Evolutionary conservation across 30 jellyfish, hydroid and myxozoan genomes (phyloP).

Genomic region (Aurelia coerulea): DNA sequence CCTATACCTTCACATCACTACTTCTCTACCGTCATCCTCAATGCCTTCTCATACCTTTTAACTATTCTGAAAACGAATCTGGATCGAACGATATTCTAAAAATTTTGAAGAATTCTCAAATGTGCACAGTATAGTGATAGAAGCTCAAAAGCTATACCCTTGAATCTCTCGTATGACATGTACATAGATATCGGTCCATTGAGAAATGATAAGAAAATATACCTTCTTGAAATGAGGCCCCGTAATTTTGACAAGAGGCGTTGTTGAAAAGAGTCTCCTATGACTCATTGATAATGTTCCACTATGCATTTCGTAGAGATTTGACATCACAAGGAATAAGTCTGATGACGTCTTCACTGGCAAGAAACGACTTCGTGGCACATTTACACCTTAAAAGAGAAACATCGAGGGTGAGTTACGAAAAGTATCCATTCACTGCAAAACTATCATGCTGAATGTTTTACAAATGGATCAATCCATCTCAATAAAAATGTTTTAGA

Average conservation of each 20-base stretch:
- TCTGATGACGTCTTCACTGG: conserved; percentile 97
- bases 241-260: conserved; percentile 91
- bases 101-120: too few relatives aligned
- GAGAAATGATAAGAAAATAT: background rate
- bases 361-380: conserved; percentile 98
- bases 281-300: conserved; percentile 92
- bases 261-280: conserved; percentile 76
- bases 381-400: conserved; percentile 81
- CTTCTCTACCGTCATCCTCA: too few relatives aligned
- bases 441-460: background rate
- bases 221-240: conserved; percentile 92
- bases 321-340: conserved; percentile 88
- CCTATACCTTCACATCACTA: too few relatives aligned
- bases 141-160: too few relatives aligned
- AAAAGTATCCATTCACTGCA: background rate
- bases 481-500: too few relatives aligned
- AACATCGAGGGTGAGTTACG: background rate
- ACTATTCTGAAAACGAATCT: too few relatives aligned
- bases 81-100: too few relatives aligned
- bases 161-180: too few relatives aligned
- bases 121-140: too few relatives aligned
- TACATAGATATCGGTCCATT: too few relatives aligned
- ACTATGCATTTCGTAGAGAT: conserved; percentile 83
- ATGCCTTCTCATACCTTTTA: too few relatives aligned
- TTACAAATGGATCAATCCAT: background rate